phyloP scores from a whole-genome alignment of 2,113 vertebrate species.

The Sorex fumeus region DNA sequence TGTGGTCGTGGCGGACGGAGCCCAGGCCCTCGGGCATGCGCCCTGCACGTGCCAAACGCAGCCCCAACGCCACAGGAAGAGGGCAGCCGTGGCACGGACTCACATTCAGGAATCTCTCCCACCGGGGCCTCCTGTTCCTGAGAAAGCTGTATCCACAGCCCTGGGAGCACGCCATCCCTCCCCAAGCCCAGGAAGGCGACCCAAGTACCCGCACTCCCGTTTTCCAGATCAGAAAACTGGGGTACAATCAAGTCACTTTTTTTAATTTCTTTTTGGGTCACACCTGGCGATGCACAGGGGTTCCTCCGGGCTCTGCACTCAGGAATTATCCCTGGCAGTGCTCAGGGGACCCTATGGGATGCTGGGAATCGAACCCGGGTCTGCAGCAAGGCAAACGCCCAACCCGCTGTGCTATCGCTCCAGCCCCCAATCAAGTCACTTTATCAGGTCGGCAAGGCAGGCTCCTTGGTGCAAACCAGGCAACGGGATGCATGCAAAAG shows the following conservation, averaged over 20 bases:
- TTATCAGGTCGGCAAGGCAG: neutral
- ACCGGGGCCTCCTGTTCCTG: neutral
- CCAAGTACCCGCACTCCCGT: constrained; percentile 15
- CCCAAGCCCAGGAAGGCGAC: neutral
- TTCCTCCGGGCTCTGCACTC: too few relatives aligned
- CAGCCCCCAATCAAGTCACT: neutral
- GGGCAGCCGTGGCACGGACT: neutral
- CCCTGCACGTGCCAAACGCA: too few relatives aligned
- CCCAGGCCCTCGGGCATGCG: neutral
- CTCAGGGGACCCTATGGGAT: too few relatives aligned
- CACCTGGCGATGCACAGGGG: too few relatives aligned
- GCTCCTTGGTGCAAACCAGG: neutral
- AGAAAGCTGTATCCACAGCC: neutral
- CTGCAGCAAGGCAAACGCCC: too few relatives aligned
- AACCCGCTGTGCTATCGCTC: too few relatives aligned
- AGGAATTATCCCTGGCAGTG: too few relatives aligned
- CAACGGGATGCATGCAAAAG: neutral
- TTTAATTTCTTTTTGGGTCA: too few relatives aligned
- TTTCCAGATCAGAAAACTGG: constrained; percentile 25
- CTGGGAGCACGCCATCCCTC: neutral
- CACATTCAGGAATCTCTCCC: neutral
- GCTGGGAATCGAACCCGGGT: too few relatives aligned
- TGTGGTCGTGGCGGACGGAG: too few relatives aligned
- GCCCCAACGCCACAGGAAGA: neutral
- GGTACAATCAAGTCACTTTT: neutral